Evolutionary conservation across 2,113 vertebrate genomes (phyloP).

Genomic region (Hippolais icterina): DNA sequence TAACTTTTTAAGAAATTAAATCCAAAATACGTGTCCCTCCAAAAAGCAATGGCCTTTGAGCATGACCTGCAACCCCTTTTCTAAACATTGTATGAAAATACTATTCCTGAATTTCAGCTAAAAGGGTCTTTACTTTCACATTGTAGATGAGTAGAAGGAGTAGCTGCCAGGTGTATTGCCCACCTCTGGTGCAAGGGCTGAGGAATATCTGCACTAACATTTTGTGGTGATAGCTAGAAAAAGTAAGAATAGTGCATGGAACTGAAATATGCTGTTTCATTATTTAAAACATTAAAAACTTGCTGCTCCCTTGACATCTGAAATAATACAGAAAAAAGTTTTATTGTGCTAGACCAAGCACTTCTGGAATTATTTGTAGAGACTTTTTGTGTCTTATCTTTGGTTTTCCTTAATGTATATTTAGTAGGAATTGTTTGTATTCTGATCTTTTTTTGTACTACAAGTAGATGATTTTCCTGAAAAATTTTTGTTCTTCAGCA

Average conservation of each 20-base stretch:
- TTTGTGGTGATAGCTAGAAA: not conserved
- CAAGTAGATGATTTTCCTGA: not conserved
- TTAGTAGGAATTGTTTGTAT: not conserved
- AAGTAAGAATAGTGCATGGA: not conserved
- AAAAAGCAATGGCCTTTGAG: not conserved
- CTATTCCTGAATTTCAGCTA: slow-evolving; percentile 26
- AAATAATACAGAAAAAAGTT: not conserved
- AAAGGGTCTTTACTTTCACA: not conserved
- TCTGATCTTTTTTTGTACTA: not conserved
- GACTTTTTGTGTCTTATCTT: not conserved
- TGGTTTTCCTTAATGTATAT: not conserved
- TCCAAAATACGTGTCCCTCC: not conserved
- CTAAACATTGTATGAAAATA: not conserved
- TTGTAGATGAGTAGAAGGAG: not conserved
- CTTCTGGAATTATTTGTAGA: not conserved
- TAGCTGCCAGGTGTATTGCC: not conserved
- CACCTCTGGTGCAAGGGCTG: slow-evolving; percentile 14
- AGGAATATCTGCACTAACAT: not conserved
- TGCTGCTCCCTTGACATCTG: not conserved
- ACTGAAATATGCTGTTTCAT: not conserved
- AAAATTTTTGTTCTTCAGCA: not conserved
- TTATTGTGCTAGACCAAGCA: not conserved
- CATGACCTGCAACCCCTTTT: not conserved
- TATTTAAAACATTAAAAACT: not conserved
- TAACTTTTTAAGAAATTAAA: not conserved